Evolutionary conservation across 2,797 vertebrate species (phyloP).

Genomic region (Manis crassicaudata): DNA sequence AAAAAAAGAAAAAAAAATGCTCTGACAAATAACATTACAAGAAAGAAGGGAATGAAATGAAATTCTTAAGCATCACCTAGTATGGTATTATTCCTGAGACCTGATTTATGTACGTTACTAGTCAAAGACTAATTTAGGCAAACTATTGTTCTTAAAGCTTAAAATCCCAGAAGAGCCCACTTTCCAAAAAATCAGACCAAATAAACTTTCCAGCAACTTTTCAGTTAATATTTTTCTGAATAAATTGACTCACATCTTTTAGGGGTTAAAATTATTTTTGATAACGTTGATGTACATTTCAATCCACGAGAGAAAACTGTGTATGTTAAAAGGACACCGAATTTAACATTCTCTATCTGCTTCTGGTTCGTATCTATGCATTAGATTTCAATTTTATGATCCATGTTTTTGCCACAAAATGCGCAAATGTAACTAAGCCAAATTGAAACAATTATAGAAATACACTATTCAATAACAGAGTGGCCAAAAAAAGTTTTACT

Average conservation of each 20-base stretch:
- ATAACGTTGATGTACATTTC: constrained; percentile 53
- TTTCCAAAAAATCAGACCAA: constrained; percentile 33
- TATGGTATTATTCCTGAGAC: neutral
- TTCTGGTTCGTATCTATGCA: constrained; percentile 66
- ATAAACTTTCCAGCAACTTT: constrained; percentile 24
- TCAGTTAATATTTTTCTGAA: constrained; percentile 71
- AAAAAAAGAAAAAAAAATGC: constrained; percentile 45
- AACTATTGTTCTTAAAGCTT: neutral
- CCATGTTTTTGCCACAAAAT: constrained; percentile 78
- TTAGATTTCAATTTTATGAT: constrained; percentile 79
- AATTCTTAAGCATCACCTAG: constrained; percentile 15
- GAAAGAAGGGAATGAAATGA: constrained; percentile 15
- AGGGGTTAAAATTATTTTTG: constrained; percentile 30
- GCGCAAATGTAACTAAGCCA: constrained; percentile 82
- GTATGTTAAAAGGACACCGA: constrained; percentile 61
- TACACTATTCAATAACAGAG: constrained; percentile 81
- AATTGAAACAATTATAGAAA: constrained; percentile 83
- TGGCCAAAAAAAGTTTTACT: constrained; percentile 84
- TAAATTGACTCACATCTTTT: constrained; percentile 57
- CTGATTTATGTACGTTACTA: neutral
- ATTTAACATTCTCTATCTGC: constrained; percentile 44
- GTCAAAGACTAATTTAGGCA: neutral
- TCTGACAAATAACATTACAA: constrained; percentile 37
- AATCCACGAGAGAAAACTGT: neutral
- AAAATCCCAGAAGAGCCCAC: constrained; percentile 18